phyloP scores from a whole-genome alignment of 2,113 vertebrate genomes.

The Anguilla rostrata region DNA sequence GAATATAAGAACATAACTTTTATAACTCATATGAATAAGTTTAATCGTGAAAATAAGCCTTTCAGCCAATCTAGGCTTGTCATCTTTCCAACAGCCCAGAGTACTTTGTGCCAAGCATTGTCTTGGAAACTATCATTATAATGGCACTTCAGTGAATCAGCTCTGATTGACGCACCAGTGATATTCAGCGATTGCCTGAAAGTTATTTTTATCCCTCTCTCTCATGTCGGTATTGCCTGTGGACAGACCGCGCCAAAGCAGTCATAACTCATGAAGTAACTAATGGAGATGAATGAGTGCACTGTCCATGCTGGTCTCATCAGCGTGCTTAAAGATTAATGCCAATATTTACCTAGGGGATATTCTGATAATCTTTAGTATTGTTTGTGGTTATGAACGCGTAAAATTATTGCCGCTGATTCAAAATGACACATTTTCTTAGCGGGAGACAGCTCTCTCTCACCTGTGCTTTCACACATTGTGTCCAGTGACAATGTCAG shows the following conservation, averaged over 20 bases:
- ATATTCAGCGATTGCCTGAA: background rate
- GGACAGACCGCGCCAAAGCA: too few relatives aligned
- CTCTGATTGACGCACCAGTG: background rate
- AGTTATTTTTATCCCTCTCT: background rate
- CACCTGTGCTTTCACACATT: too few relatives aligned
- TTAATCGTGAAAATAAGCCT: background rate
- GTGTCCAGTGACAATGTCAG: too few relatives aligned
- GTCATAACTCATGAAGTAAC: background rate
- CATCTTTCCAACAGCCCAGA: background rate
- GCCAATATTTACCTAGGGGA: too few relatives aligned
- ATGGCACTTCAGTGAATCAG: background rate
- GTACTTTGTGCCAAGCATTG: background rate
- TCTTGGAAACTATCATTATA: background rate
- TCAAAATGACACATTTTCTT: too few relatives aligned
- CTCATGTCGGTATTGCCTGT: background rate
- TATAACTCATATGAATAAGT: background rate
- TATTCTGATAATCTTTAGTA: background rate
- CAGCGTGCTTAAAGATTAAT: background rate
- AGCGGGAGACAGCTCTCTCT: background rate
- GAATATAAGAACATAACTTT: background rate
- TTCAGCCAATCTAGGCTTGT: background rate
- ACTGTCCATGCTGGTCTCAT: too few relatives aligned
- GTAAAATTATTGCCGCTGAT: too few relatives aligned
- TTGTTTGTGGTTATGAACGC: too few relatives aligned
- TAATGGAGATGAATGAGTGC: background rate